These are phyloP conservation scores for Coregonus suidteri DNA, from an alignment of 2,797 vertebrate genomes.

Conservation along the genomic window DNA sequence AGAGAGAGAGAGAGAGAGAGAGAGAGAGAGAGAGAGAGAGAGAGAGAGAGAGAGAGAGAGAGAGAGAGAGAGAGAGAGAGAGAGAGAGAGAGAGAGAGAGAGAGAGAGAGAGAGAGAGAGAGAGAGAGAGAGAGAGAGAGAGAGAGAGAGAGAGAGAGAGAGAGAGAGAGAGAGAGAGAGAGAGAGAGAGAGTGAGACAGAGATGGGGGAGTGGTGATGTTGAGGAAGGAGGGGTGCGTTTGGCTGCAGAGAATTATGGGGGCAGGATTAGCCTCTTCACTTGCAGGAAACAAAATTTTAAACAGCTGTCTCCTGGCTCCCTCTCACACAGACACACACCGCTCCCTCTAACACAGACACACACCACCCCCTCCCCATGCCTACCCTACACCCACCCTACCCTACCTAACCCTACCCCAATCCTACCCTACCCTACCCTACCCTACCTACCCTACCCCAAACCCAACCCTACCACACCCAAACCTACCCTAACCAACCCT, in stretches of 20 bases:
- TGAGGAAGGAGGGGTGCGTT: constrained; percentile 89
- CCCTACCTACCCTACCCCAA: constrained; percentile 26
- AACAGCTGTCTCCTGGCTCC: constrained; percentile 88
- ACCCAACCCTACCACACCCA: too few relatives aligned
- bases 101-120: background rate
- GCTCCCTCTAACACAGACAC: constrained; percentile 23
- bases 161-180: constrained; percentile 71
- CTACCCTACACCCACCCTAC: constrained; percentile 63
- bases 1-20: constrained; percentile 70
- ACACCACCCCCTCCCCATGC: constrained; percentile 46
- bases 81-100: too few relatives aligned
- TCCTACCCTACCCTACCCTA: constrained; percentile 22
- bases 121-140: constrained; percentile 31
- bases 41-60: too few relatives aligned
- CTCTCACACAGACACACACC: constrained; percentile 66
- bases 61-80: too few relatives aligned
- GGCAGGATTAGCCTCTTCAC: constrained; percentile 99
- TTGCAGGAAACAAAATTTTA: constrained; percentile 99
- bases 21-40: constrained; percentile 67
- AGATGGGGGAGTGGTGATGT: constrained; percentile 82
- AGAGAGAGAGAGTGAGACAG: constrained; percentile 76
- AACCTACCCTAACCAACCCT: background rate
- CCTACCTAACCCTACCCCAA: constrained; percentile 33
- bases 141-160: constrained; percentile 54
- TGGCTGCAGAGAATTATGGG: constrained; percentile 99